Evolutionary conservation across 1,140 invertebrate genomes (phyloP).

Genomic region (Eumeta japonica): DNA sequence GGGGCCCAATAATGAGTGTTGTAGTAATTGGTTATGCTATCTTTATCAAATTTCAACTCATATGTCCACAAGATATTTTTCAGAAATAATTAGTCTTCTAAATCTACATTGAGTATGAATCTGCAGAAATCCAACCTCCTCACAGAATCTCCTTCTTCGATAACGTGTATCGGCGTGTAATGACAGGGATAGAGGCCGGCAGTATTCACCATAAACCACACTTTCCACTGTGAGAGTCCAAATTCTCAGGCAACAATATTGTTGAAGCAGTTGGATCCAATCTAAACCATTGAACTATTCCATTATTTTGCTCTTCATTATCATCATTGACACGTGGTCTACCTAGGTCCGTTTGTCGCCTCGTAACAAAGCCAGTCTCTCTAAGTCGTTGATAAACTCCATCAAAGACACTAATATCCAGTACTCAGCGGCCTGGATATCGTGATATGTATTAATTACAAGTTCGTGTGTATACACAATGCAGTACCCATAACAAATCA

Average conservation of each 20-base stretch:
- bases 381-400: constrained; percentile 13
- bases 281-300: constrained; percentile 11
- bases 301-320: constrained; percentile 9
- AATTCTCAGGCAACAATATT: constrained; percentile 15
- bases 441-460: constrained; percentile 12
- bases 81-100: too few relatives aligned
- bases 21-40: constrained; percentile 31
- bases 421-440: constrained; percentile 9
- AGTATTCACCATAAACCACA: too few relatives aligned
- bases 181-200: too few relatives aligned
- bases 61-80: constrained; percentile 29
- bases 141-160: too few relatives aligned
- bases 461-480: constrained; percentile 10
- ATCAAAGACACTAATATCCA: constrained; percentile 10
- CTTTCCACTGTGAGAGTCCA: constrained; percentile 13
- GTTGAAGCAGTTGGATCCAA: constrained; percentile 9
- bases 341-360: constrained; percentile 12
- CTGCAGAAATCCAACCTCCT: too few relatives aligned
- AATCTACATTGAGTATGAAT: too few relatives aligned
- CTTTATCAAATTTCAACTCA: constrained; percentile 28
- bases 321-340: constrained; percentile 13
- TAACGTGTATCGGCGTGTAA: too few relatives aligned
- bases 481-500: constrained; percentile 12
- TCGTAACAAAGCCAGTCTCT: constrained; percentile 15
- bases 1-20: constrained; percentile 35